phyloP scores from a whole-genome alignment of 2,888 invertebrate species.

The Parnassius mnemosyne region DNA sequence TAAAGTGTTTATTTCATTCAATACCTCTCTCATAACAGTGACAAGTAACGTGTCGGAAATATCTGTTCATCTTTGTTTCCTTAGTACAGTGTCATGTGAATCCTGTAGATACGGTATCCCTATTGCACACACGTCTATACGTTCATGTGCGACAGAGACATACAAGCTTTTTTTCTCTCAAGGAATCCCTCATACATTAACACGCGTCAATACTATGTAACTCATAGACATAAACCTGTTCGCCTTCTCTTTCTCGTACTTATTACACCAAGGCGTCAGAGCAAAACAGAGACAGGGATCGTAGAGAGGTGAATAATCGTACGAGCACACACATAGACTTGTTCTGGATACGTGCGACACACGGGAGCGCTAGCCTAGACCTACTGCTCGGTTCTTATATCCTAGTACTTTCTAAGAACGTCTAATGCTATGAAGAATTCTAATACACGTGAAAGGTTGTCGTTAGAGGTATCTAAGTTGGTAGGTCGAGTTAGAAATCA shows the following conservation, averaged over 20 bases:
- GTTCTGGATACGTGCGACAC: constrained; percentile 57
- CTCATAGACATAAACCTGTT: constrained; percentile 39
- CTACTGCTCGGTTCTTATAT: constrained; percentile 54
- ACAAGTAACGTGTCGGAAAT: background rate
- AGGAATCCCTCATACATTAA: constrained; percentile 18
- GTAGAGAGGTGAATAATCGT: constrained; percentile 52
- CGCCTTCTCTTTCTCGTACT: constrained; percentile 41
- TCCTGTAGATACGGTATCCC: constrained; percentile 30
- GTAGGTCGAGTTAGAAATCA: constrained; percentile 28
- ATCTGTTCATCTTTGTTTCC: constrained; percentile 33
- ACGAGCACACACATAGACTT: constrained; percentile 45
- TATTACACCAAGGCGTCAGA: constrained; percentile 34
- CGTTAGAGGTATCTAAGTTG: constrained; percentile 26
- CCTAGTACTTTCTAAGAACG: constrained; percentile 79
- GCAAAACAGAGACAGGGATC: constrained; percentile 59
- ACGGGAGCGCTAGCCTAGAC: constrained; percentile 56
- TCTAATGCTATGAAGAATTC: constrained; percentile 73
- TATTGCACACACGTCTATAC: constrained; percentile 33
- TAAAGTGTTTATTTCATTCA: background rate
- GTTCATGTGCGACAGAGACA: constrained; percentile 35
- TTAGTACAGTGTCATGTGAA: constrained; percentile 37
- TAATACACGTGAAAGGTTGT: constrained; percentile 43
- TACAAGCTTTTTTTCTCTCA: constrained; percentile 5
- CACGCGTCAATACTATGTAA: constrained; percentile 33
- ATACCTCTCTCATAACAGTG: background rate